These are phyloP conservation scores for Stenolophus ochropezus DNA, from an alignment of 2,888 invertebrate genomes.

Conservation along the genomic window DNA sequence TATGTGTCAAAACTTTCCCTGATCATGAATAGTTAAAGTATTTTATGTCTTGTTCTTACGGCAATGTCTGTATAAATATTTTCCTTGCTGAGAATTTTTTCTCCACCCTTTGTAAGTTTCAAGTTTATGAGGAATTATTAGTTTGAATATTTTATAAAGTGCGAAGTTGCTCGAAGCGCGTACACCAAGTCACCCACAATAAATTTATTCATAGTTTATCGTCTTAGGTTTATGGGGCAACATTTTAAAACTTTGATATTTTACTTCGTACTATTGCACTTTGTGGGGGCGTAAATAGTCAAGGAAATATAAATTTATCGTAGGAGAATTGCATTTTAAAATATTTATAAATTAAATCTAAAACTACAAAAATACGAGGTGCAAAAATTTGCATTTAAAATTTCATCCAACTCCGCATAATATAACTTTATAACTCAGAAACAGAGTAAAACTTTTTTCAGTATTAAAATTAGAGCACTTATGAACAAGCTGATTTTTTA, in stretches of 20 bases:
- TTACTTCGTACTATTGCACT: not conserved
- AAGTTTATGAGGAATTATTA: conserved; percentile 55
- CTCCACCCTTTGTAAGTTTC: conserved; percentile 30
- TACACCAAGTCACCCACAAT: not conserved
- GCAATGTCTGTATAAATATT: conserved; percentile 47
- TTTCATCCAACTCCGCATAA: too few species aligned
- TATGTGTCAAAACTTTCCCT: too few species aligned
- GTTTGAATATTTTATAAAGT: conserved; percentile 55
- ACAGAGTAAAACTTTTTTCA: too few species aligned
- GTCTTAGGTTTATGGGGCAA: not conserved
- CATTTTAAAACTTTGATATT: conserved; percentile 7
- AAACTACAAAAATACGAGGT: too few species aligned
- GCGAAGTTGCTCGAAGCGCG: conserved; percentile 26
- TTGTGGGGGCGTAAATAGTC: not conserved
- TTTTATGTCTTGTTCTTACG: conserved; percentile 36
- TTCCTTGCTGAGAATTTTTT: conserved; percentile 45
- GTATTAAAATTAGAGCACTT: too few species aligned
- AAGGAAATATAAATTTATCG: not conserved
- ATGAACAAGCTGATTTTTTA: too few species aligned
- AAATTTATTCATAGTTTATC: conserved; percentile 33
- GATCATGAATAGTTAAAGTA: conserved; percentile 53
- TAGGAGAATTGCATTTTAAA: too few species aligned
- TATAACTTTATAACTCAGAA: too few species aligned
- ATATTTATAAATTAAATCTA: too few species aligned
- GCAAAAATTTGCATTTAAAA: too few species aligned